Percentiles rank a stretch among this genome's conserved stretches.
phyloP scores from a whole-genome alignment of 2,113 vertebrate genomes.

The Stomatorhinus ivindoensis region DNA sequence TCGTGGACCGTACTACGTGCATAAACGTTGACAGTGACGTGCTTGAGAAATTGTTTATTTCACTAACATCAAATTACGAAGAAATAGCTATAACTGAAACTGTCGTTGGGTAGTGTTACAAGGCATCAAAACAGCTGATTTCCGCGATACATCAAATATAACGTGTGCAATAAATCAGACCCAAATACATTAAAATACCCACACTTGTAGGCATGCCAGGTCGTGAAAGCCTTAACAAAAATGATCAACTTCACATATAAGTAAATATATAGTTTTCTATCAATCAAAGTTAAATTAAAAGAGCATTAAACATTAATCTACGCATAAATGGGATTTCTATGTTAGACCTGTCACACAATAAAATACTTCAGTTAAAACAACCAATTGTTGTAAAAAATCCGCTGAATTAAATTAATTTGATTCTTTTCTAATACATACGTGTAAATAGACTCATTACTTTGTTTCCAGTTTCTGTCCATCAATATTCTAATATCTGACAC shows the following conservation, averaged over 20 bases:
- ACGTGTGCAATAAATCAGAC: not conserved
- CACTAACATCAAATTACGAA: not conserved
- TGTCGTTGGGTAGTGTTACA: not conserved
- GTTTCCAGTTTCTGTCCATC: not conserved
- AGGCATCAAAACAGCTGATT: not conserved
- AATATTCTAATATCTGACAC: not conserved
- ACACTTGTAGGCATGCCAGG: not conserved
- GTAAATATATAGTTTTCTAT: not conserved
- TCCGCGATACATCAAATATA: not conserved
- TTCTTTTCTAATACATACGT: not conserved
- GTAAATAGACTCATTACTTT: not conserved
- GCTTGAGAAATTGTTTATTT: not conserved
- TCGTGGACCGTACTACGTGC: not conserved
- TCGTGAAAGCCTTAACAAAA: not conserved
- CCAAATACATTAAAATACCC: not conserved
- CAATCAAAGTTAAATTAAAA: not conserved
- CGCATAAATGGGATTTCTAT: not conserved
- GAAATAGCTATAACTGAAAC: not conserved
- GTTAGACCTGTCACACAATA: not conserved
- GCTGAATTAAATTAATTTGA: not conserved
- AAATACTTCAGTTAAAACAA: not conserved
- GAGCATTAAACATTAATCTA: not conserved
- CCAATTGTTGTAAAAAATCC: not conserved
- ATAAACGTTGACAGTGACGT: slow-evolving; percentile 8
- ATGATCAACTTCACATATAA: not conserved